Conservation (phyloP, 2,797 vertebrate genomes). For the Uromys caudimaculatus region DNA sequence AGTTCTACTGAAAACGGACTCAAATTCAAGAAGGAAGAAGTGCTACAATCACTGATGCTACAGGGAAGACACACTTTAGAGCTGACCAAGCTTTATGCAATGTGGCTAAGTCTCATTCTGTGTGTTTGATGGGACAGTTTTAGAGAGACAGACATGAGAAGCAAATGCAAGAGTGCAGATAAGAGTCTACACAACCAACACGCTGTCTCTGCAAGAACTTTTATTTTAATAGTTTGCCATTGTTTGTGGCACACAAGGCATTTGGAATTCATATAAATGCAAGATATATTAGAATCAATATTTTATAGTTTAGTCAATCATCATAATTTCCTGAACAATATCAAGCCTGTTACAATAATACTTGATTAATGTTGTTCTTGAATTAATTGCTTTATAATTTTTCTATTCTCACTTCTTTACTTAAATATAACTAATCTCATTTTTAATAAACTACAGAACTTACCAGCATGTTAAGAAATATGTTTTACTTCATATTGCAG, state of each 20-base stretch:
- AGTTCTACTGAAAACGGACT: not conserved
- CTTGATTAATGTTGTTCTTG: slow-evolving; percentile 41
- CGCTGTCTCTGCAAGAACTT: slow-evolving; percentile 6
- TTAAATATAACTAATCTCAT: slow-evolving; percentile 53
- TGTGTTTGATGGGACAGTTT: not conserved
- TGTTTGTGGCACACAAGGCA: slow-evolving; percentile 8
- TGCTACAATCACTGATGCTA: not conserved
- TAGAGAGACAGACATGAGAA: not conserved
- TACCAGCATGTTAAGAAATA: slow-evolving; percentile 48
- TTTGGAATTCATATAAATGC: not conserved
- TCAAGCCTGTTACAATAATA: not conserved
- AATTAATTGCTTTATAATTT: slow-evolving; percentile 50
- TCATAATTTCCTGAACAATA: slow-evolving; percentile 44
- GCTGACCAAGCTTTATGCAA: slow-evolving; percentile 5
- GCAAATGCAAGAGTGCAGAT: not conserved
- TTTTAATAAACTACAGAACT: slow-evolving; percentile 36
- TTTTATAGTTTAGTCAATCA: slow-evolving; percentile 34
- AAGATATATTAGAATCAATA: not conserved
- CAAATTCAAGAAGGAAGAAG: not conserved
- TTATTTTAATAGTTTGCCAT: slow-evolving; percentile 44
- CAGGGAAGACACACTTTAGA: not conserved
- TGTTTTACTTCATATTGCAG: slow-evolving; percentile 39
- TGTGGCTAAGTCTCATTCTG: not conserved
- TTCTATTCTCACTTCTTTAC: slow-evolving; percentile 14
- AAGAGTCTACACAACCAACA: slow-evolving; percentile 35